Conservation (phyloP, 2,113 vertebrate genomes). For the Calidris pygmaea region DNA sequence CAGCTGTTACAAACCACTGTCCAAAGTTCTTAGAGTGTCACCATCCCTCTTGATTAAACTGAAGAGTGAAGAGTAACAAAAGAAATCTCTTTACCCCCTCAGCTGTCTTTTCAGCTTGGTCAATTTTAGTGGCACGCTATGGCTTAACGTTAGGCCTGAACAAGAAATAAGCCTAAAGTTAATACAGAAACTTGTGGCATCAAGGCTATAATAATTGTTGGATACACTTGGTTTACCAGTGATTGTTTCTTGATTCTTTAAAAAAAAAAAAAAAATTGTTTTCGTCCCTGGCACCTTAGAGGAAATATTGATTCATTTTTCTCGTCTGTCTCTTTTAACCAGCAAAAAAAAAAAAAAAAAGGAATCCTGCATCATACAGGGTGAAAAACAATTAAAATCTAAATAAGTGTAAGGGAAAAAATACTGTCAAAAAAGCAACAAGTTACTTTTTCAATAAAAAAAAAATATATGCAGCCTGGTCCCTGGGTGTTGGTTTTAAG, state of each 20-base stretch:
- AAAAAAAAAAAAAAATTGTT: background rate
- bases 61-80: background rate
- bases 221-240: background rate
- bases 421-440: background rate
- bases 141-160: background rate
- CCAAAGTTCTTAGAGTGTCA: background rate
- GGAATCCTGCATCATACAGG: background rate
- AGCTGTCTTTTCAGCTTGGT: background rate
- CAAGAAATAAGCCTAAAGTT: background rate
- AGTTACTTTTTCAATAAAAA: constrained; percentile 45
- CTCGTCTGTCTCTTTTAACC: background rate
- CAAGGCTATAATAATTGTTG: background rate
- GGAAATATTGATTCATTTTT: constrained; percentile 22
- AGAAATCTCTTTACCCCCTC: background rate
- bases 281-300: background rate
- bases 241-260: background rate
- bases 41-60: background rate
- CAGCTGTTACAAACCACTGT: background rate
- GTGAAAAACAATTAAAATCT: constrained; percentile 34
- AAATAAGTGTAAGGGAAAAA: background rate
- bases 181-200: background rate
- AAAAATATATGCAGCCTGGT: background rate
- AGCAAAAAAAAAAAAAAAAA: background rate
- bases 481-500: constrained; percentile 63
- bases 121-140: background rate